These are phyloP conservation scores for Hylaeus volcanicus DNA, from an alignment of 1,140 invertebrate species.

Conservation along the genomic window DNA sequence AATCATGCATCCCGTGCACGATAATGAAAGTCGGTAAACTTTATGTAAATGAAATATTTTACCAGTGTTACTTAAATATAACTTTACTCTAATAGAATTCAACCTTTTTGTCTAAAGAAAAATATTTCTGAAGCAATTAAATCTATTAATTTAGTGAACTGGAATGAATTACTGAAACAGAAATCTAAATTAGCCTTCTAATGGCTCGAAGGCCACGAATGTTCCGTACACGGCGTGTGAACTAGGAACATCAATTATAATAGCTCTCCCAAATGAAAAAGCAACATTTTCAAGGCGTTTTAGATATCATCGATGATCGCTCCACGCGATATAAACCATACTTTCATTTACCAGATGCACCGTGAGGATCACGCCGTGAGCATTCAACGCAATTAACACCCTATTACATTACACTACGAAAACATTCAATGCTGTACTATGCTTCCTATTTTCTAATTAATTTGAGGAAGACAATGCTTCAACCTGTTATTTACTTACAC, in stretches of 20 bases:
- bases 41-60: too few relatives aligned
- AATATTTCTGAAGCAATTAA: too few relatives aligned
- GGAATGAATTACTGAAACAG: not conserved
- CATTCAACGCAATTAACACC: constrained; percentile 5
- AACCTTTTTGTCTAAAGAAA: too few relatives aligned
- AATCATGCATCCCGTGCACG: too few relatives aligned
- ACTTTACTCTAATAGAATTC: too few relatives aligned
- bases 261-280: constrained; percentile 60
- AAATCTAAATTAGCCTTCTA: not conserved
- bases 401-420: constrained; percentile 17
- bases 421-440: not conserved
- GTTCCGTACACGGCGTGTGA: constrained; percentile 31
- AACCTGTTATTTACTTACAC: too few relatives aligned
- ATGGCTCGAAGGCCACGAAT: constrained; percentile 14
- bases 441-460: constrained; percentile 2
- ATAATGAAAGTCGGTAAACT: too few relatives aligned
- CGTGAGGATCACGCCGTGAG: not conserved
- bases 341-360: constrained; percentile 45
- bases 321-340: constrained; percentile 11
- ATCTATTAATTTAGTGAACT: too few relatives aligned
- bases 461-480: too few relatives aligned
- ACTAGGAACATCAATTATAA: constrained; percentile 45
- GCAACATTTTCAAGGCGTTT: constrained; percentile 46
- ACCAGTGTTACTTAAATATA: too few relatives aligned
- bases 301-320: constrained; percentile 33